phyloP scores from a whole-genome alignment of 2,888 invertebrate species.

The Plagodis pulveraria region DNA sequence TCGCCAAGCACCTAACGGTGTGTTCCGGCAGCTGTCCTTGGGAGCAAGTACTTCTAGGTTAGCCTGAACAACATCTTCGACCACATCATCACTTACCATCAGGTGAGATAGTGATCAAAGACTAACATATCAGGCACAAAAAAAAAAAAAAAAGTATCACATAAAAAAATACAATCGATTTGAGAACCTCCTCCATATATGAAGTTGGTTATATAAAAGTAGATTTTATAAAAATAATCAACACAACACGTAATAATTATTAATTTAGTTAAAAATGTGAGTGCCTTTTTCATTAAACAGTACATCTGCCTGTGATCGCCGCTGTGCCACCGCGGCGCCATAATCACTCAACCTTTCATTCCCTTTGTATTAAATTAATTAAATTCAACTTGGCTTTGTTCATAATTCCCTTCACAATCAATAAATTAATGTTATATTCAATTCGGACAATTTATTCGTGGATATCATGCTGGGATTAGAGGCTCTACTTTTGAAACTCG shows the following conservation, averaged over 20 bases:
- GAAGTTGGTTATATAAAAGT: not conserved
- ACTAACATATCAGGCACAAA: no score
- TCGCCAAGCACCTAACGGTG: no score
- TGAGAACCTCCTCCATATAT: no score
- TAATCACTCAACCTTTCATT: slow-evolving; percentile 37
- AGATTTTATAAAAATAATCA: no score
- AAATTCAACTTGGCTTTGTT: slow-evolving; percentile 34
- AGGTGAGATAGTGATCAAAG: no score
- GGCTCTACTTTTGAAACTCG: slow-evolving; percentile 1
- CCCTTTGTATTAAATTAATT: slow-evolving; percentile 39
- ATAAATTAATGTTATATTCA: slow-evolving; percentile 50
- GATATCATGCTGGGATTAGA: slow-evolving; percentile 21
- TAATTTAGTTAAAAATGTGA: not conserved
- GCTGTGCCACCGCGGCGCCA: slow-evolving; percentile 16
- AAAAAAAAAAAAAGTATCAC: no score
- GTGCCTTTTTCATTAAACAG: no score
- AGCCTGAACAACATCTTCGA: no score
- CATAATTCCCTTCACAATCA: slow-evolving; percentile 35
- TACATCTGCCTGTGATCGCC: slow-evolving; percentile 1
- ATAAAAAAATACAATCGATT: no score
- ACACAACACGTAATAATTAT: not conserved
- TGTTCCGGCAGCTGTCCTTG: no score
- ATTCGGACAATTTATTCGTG: slow-evolving; percentile 63
- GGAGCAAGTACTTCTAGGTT: no score
- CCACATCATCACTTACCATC: no score